These are phyloP conservation scores for Labeo calbasu DNA, from an alignment of 2,797 vertebrate species.

Conservation along the genomic window DNA sequence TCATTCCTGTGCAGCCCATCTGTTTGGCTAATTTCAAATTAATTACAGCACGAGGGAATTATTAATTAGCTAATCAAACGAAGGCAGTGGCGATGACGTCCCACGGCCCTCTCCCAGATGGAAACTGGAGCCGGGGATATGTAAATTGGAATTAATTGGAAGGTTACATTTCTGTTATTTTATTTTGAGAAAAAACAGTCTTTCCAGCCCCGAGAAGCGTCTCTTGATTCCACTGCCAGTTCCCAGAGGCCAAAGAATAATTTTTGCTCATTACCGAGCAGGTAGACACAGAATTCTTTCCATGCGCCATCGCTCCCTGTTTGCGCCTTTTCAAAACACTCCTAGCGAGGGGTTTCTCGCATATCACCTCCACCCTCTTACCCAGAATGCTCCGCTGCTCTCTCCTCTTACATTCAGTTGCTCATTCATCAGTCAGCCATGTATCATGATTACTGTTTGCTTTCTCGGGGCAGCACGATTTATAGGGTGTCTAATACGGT, in stretches of 20 bases:
- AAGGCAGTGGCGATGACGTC: constrained; percentile 73
- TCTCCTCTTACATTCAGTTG: constrained; percentile 48
- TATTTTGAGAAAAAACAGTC: constrained; percentile 91
- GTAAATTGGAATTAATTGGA: constrained; percentile 89
- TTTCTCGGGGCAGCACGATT: constrained; percentile 70
- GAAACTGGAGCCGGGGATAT: constrained; percentile 82
- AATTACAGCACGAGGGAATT: constrained; percentile 75
- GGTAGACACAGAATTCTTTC: constrained; percentile 89
- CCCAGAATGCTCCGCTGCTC: constrained; percentile 1
- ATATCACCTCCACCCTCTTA: constrained; percentile 29
- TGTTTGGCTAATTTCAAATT: constrained; percentile 76
- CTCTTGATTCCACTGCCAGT: constrained; percentile 75
- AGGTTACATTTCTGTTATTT: constrained; percentile 77
- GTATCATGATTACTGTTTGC: constrained; percentile 71
- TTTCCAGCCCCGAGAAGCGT: constrained; percentile 71
- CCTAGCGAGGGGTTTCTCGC: constrained; percentile 28
- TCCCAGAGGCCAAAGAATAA: constrained; percentile 82
- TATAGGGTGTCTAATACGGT: constrained; percentile 76
- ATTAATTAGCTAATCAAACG: constrained; percentile 87
- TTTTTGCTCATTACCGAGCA: constrained; percentile 91
- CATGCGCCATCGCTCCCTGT: constrained; percentile 75
- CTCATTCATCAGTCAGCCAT: constrained; percentile 55
- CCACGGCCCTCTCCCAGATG: constrained; percentile 55
- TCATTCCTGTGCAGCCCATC: constrained; percentile 57
- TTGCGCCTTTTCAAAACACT: constrained; percentile 52